Evolutionary conservation across 2,113 vertebrate species (phyloP).

Genomic region (Promerops cafer): DNA sequence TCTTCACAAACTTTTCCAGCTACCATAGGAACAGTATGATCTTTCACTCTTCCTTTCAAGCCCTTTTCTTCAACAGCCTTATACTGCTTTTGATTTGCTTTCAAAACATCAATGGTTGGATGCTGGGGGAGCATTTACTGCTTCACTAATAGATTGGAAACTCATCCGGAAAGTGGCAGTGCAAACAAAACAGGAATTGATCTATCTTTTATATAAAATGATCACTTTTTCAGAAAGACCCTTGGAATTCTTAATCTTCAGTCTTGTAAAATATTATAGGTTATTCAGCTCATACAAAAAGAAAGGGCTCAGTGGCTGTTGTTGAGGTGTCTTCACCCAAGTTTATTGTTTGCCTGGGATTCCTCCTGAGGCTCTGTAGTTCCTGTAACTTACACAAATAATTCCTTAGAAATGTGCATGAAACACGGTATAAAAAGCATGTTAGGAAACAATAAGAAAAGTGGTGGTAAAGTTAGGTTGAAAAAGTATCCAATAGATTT

Average conservation of each 20-base stretch:
- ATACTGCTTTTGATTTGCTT: not conserved
- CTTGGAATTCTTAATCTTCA: not conserved
- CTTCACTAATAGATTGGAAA: not conserved
- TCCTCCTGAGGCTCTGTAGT: not conserved
- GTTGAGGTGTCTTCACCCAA: not conserved
- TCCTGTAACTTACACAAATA: not conserved
- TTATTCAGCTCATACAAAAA: not conserved
- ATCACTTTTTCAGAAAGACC: not conserved
- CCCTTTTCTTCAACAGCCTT: not conserved
- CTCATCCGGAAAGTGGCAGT: not conserved
- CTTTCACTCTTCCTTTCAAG: not conserved
- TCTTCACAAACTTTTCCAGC: not conserved
- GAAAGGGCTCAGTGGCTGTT: not conserved
- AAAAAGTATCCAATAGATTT: not conserved
- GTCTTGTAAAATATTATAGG: not conserved
- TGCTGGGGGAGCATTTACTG: not conserved
- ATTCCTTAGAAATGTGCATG: not conserved
- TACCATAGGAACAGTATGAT: not conserved
- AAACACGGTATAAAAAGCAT: not conserved
- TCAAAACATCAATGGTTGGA: not conserved
- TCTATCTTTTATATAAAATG: not conserved
- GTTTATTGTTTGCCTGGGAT: not conserved
- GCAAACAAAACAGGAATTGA: not conserved
- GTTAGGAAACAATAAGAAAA: not conserved
- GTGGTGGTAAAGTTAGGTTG: not conserved